Evolutionary conservation across 2,797 vertebrate genomes (phyloP), one percentile per base, ranked within the genome.

Genomic region (Chelmon rostratus): DNA sequence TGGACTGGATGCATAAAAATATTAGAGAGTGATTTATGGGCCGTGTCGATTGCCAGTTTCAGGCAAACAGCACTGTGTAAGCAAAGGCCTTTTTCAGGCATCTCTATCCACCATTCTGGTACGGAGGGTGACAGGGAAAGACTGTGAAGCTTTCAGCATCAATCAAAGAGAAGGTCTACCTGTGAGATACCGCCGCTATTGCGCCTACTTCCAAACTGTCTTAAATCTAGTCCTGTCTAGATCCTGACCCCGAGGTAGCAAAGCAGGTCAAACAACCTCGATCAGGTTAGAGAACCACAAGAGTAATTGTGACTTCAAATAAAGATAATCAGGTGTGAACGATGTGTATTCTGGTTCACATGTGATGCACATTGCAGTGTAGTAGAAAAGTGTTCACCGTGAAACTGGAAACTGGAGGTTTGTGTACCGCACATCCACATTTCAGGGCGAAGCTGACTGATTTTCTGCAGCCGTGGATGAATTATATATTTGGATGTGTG

Each of bases 1-100:
- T 70, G 85, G 86, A 85, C 81, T 81, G 76, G 81, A 88, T 76
- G 90, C 83, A 91, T 88, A 87, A 89, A 91, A 91, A 93, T 90
- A 88, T 92, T 87, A 88, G 76, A 76, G 73, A 73, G 82, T 92
- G 91, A 95, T 95, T 93, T 92, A 95, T 94, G 90, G 89, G 61
- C 81, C 56, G 13, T 86, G 88, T 85, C 87, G 78, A 93, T 88
- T 84, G 85, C 83, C 87, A 70, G 87, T 91, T 91, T 66, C 73
- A 89, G 85, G 81, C 85, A 92, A 93, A 93, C 85, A 85, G 68
- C 71, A 77, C 82, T 86, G 90, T 76, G 88, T 88, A 90, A 93
- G 91, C 91, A 89, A 64, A n/a, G 78, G 81, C 71, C 78, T 86
- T 75, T 76, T 75, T 76, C 79, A n/a, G 25, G 86, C 88, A 72